Evolutionary conservation across 2,113 vertebrate species (phyloP).

Genomic region (Leucosticte australis): DNA sequence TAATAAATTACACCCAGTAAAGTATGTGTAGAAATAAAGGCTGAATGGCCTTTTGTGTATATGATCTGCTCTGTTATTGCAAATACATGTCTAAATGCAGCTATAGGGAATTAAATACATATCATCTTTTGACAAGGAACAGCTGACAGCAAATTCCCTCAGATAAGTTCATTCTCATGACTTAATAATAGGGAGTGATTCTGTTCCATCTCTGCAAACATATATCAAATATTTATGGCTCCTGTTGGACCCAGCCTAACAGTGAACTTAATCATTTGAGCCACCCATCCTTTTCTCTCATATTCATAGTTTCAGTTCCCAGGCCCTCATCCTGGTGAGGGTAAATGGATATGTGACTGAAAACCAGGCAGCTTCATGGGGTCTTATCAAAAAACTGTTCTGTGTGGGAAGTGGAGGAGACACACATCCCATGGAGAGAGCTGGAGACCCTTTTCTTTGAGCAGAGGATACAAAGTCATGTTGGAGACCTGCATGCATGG

Average conservation of each 20-base stretch:
- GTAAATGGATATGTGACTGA: rapidly evolving
- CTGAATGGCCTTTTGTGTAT: neutral
- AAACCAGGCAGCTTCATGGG: neutral
- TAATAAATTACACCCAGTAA: neutral
- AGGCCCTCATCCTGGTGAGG: neutral
- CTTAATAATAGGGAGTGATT: neutral
- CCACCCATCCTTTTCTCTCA: neutral
- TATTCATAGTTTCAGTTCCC: neutral
- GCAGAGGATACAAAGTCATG: neutral
- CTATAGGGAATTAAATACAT: neutral
- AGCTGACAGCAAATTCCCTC: neutral
- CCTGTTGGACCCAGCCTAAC: neutral
- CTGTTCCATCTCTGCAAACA: neutral
- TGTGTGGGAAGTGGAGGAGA: neutral
- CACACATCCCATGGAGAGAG: neutral
- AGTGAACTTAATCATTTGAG: neutral
- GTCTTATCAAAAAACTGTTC: neutral
- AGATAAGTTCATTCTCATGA: neutral
- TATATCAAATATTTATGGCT: neutral
- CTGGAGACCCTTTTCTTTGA: neutral
- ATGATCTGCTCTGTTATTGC: neutral
- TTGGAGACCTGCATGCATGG: neutral
- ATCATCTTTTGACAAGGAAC: neutral
- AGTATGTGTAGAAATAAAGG: neutral
- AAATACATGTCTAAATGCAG: neutral